Evolutionary conservation across 2,113 vertebrate species (phyloP).

Genomic region (Ailuropoda melanoleuca): DNA sequence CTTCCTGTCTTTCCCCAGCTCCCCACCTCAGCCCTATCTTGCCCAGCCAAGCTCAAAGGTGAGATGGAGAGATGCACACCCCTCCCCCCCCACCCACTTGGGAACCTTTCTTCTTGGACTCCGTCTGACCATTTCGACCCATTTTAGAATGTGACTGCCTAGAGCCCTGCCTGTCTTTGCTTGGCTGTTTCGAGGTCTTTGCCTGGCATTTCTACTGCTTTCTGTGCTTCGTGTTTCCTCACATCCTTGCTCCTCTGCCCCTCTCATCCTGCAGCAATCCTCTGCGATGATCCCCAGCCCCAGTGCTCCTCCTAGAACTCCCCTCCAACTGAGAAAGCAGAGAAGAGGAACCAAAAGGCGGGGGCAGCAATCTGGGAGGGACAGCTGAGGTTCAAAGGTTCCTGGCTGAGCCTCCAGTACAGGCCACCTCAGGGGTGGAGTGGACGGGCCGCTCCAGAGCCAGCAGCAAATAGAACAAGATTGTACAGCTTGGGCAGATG

Average conservation of each 20-base stretch:
- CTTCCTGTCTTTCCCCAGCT: not conserved
- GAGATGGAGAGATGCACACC: not conserved
- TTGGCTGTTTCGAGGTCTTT: not conserved
- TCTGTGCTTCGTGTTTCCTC: not conserved
- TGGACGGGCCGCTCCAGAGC: not conserved
- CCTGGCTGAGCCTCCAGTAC: conserved; percentile 15
- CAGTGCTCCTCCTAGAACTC: not conserved
- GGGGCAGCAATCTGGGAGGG: not conserved
- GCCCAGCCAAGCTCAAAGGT: not conserved
- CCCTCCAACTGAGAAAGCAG: conserved; percentile 30
- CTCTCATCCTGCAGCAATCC: not conserved
- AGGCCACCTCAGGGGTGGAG: not conserved
- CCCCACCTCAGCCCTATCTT: not conserved
- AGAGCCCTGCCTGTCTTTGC: not conserved
- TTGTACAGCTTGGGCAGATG: conserved; percentile 76
- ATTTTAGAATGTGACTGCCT: not conserved
- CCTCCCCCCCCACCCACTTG: not conserved
- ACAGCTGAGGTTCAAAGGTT: conserved; percentile 65
- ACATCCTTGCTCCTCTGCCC: not conserved
- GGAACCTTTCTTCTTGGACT: not conserved
- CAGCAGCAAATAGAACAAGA: conserved; percentile 27
- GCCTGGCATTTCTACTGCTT: not conserved
- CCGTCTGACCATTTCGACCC: not conserved
- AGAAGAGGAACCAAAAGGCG: conserved; percentile 65
- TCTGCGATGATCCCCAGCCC: not conserved